phyloP scores from a whole-genome alignment of 2,888 invertebrate genomes.

The Pseudeuparius sepicola region DNA sequence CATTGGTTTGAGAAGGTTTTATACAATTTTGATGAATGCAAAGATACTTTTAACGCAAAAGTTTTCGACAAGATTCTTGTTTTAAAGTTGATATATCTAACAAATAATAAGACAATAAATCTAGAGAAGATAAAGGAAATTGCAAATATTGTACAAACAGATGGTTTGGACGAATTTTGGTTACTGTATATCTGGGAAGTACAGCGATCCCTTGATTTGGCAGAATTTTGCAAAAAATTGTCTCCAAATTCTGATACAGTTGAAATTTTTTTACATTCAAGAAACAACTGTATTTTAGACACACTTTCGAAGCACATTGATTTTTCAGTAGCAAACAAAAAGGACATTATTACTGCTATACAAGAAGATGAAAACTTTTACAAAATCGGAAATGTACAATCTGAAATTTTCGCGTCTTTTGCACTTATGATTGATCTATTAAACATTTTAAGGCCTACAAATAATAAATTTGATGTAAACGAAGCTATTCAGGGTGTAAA shows the following conservation, averaged over 20 bases:
- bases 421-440: slow-evolving; percentile 20
- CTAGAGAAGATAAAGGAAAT: neutral
- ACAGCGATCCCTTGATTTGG: slow-evolving; percentile 25
- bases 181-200: slow-evolving; percentile 29
- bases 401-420: slow-evolving; percentile 19
- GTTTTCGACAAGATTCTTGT: slow-evolving; percentile 26
- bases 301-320: slow-evolving; percentile 27
- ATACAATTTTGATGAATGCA: slow-evolving; percentile 22
- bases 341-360: slow-evolving; percentile 22
- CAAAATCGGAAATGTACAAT: slow-evolving; percentile 16
- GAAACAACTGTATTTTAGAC: slow-evolving; percentile 25
- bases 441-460: slow-evolving; percentile 16
- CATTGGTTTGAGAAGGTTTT: slow-evolving; percentile 35
- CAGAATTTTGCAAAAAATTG: slow-evolving; percentile 28
- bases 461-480: slow-evolving; percentile 13
- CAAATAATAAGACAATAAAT: slow-evolving; percentile 26
- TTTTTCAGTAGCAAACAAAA: slow-evolving; percentile 23
- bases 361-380: slow-evolving; percentile 22
- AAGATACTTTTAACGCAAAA: slow-evolving; percentile 20
- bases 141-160: slow-evolving; percentile 1
- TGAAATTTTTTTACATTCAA: slow-evolving; percentile 22
- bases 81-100: slow-evolving; percentile 28
- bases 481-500: slow-evolving; percentile 18
- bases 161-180: slow-evolving; percentile 29
- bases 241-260: slow-evolving; percentile 13